Evolutionary conservation across 2,797 vertebrate genomes (phyloP), one percentile per base, ranked within the genome.

Genomic region (Meda fulgida): DNA sequence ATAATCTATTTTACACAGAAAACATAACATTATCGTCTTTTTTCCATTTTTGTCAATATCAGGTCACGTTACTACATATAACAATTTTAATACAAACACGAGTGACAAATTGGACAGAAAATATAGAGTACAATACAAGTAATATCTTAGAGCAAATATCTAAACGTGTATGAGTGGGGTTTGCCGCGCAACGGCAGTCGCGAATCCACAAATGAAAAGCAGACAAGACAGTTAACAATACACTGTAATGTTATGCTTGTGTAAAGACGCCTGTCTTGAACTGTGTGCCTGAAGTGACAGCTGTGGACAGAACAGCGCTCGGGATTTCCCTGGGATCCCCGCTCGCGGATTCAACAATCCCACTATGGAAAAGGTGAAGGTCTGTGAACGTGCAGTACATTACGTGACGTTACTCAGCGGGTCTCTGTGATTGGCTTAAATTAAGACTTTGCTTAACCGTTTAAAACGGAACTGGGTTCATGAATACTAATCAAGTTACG

Each of bases 301-400:
- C 81, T 76, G 81, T 76, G 31, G 58, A 65, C 13, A 67, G 43
- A 80, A 16, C 9, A 70, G 46, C 26, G 55, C 53, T 72, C 58
- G 51, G 81, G 81, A 83, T 40, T 83, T 67, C 72, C 81, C 72
- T 46, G 46, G 60, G 53, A 77, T 67, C 67, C 81, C 81, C 81
- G 60, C 16, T 31, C 19, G 60, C 14, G 21, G 3, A 3, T 19
- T 36, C 4, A 65, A 13, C 46, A 53, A 5, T 23, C n/a, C 72
- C 67, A 77, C 81, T 83, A 77, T 21, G 70, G 46, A 53, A 34
- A 55, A 2, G 23, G 10, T 26, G 31, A 13, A 4, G 19, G 5
- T 4, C 36, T 18, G 6, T 76, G 58, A 66, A 76, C 66, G 66
- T 66, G 40, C 7, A 26, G 23, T 19, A 51, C 2, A 5, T 29